Conservation (phyloP, 2,888 invertebrate species). For the Rhopalosiphum nymphaeae region DNA sequence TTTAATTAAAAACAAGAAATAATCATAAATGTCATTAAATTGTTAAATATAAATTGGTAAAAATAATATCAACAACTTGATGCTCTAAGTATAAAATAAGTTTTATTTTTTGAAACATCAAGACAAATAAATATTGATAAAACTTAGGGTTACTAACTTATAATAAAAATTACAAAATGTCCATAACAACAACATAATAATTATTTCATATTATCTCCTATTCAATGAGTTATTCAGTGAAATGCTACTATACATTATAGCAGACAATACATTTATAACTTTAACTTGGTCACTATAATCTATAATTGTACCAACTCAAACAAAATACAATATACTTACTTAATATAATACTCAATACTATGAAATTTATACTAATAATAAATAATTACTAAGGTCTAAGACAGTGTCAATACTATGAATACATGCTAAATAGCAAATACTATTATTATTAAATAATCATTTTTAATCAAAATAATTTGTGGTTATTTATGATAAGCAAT, state of each 20-base stretch:
- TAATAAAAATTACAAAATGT: not conserved
- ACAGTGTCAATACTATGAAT: not conserved
- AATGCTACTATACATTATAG: not conserved
- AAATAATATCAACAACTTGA: not conserved
- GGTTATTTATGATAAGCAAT: not conserved
- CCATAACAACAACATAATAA: not conserved
- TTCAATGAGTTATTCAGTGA: not conserved
- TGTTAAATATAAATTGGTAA: not conserved
- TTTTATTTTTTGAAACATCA: not conserved
- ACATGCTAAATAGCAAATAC: not conserved
- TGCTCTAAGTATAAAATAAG: not conserved
- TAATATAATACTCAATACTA: not conserved
- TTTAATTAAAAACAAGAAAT: not conserved
- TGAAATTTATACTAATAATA: constrained; percentile 17
- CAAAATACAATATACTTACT: not conserved
- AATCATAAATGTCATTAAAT: not conserved
- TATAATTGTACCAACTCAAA: not conserved
- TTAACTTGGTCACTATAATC: not conserved
- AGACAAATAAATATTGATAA: not conserved
- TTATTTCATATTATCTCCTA: not conserved
- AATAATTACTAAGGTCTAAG: not conserved
- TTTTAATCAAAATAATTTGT: not conserved
- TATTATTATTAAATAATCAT: not conserved
- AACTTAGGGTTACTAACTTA: not conserved
- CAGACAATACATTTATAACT: not conserved